Evolutionary conservation across 2,113 vertebrate genomes (phyloP).

Genomic region (Solenodon paradoxus): DNA sequence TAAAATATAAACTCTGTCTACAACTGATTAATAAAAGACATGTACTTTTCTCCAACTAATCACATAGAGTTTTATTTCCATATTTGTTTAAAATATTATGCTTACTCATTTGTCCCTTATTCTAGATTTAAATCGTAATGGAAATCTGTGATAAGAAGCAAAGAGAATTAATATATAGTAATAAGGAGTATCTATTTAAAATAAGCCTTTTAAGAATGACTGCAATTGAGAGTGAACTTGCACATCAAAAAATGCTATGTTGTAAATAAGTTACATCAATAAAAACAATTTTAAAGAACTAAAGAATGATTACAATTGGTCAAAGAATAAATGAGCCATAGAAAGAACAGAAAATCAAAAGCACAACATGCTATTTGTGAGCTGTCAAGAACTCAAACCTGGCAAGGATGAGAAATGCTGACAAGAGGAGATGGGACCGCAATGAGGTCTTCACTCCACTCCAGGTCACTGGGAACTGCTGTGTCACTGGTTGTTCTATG

Average conservation of each 20-base stretch:
- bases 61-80: constrained; percentile 13
- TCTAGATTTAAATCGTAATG: constrained; percentile 4
- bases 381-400: not conserved
- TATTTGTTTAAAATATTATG: constrained; percentile 7
- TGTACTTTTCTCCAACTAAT: too few relatives aligned
- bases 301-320: not conserved
- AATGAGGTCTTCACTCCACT: not conserved
- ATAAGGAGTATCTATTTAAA: not conserved
- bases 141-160: not conserved
- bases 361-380: not conserved
- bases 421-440: not conserved
- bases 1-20: constrained; percentile 69
- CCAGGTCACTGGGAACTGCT: not conserved
- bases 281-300: too few relatives aligned
- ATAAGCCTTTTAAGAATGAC: not conserved
- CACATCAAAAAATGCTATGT: too few relatives aligned
- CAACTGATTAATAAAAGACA: constrained; percentile 66
- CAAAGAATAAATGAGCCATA: not conserved
- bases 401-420: not conserved
- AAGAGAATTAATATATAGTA: not conserved
- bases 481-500: not conserved
- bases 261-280: too few relatives aligned
- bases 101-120: not conserved
- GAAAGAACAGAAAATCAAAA: not conserved
- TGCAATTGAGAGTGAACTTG: too few relatives aligned